Percentiles rank a stretch among this genome's conserved stretches.
Conservation (phyloP, 2,888 invertebrate species). For the Drosophila borealis region DNA sequence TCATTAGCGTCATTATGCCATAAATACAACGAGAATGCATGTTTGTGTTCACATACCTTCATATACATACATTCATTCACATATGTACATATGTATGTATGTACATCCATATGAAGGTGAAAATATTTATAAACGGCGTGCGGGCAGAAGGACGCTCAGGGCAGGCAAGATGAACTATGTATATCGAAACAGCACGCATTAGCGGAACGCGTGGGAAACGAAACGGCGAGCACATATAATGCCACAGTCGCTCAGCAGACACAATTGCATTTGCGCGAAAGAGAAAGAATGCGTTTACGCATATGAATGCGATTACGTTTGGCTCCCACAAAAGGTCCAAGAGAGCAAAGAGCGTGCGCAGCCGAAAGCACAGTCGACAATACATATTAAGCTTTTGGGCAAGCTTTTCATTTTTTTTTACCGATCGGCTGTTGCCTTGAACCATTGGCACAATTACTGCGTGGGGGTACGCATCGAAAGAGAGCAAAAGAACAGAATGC, state of each 20-base stretch:
- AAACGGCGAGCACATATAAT: conserved; percentile 3
- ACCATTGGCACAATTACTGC: conserved; percentile 70
- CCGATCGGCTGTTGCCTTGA: conserved; percentile 58
- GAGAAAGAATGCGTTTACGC: neutral
- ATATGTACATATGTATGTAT: neutral
- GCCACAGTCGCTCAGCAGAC: neutral
- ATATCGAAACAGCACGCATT: neutral
- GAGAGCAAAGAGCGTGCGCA: conserved; percentile 1
- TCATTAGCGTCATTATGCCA: conserved; percentile 64
- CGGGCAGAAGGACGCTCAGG: conserved; percentile 5
- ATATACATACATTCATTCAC: neutral
- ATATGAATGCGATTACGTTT: conserved; percentile 1
- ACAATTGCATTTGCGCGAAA: neutral
- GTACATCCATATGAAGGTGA: conserved; percentile 7
- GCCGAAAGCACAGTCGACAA: conserved; percentile 19
- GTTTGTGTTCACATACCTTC: neutral
- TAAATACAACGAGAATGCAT: conserved; percentile 37
- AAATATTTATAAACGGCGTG: conserved; percentile 36
- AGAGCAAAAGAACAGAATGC: conserved; percentile 20
- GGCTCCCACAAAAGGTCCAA: neutral
- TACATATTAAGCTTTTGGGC: conserved; percentile 6
- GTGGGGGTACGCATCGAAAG: conserved; percentile 41
- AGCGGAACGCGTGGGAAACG: conserved; percentile 27
- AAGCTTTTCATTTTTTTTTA: conserved; percentile 20
- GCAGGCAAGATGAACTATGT: neutral